Percentiles rank a stretch among this genome's conserved stretches.
These are phyloP conservation scores for Artibeus lituratus DNA, from an alignment of 2,797 vertebrate species.

Conservation along the genomic window DNA sequence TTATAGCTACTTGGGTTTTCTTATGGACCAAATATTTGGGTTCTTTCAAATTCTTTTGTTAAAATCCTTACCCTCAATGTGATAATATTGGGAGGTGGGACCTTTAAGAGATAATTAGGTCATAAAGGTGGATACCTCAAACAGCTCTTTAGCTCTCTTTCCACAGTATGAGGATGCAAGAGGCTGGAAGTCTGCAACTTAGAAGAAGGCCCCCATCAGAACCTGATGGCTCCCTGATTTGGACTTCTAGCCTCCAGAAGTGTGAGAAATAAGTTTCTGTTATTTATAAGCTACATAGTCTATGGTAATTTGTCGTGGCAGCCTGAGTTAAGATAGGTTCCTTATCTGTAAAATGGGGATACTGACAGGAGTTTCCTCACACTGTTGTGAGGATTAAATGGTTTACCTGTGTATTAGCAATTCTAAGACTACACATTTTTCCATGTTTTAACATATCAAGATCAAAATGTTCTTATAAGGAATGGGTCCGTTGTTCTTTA, in stretches of 20 bases:
- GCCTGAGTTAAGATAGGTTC: background rate
- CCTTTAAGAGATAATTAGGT: background rate
- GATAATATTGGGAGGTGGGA: background rate
- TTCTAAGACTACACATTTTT: background rate
- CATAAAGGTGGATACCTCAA: background rate
- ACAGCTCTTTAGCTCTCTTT: background rate
- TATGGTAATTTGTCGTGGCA: background rate
- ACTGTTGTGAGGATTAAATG: background rate
- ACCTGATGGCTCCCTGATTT: background rate
- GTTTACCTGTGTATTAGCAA: background rate
- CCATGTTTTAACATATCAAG: background rate
- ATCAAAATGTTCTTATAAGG: background rate
- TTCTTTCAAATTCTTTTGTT: background rate
- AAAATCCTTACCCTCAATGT: background rate
- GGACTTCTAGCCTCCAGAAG: background rate
- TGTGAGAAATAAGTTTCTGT: background rate
- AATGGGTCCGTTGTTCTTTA: background rate
- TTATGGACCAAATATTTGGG: background rate
- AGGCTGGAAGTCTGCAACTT: background rate
- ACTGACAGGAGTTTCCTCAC: background rate
- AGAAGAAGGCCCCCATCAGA: background rate
- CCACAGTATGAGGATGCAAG: background rate
- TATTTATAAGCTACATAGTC: background rate
- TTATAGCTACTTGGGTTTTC: background rate
- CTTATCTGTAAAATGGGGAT: background rate